Conservation (phyloP, 1,140 invertebrate genomes). For the Hylyphantes graminicola region DNA sequence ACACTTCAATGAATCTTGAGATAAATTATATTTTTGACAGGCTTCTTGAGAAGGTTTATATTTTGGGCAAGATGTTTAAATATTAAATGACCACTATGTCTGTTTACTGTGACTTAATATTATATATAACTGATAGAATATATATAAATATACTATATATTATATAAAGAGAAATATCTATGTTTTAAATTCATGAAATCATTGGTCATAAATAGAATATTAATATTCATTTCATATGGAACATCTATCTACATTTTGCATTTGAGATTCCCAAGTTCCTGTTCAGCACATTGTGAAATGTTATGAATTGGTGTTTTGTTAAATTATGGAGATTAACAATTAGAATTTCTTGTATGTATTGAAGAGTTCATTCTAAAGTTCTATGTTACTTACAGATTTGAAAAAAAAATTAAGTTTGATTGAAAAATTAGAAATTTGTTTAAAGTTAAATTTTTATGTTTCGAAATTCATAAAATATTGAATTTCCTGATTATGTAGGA, state of each 20-base stretch:
- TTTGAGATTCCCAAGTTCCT: conserved; percentile 44
- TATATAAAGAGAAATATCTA: conserved; percentile 39
- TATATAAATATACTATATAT: conserved; percentile 46
- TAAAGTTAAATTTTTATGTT: conserved; percentile 31
- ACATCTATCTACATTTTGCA: conserved; percentile 52
- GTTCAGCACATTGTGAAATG: conserved; percentile 40
- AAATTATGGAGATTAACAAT: conserved; percentile 17
- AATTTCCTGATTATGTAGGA: conserved; percentile 19
- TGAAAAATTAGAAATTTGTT: conserved; percentile 6
- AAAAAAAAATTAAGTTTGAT: conserved; percentile 13
- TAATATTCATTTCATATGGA: conserved; percentile 57
- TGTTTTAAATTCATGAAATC: conserved; percentile 51
- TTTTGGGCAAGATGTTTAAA: conserved; percentile 58
- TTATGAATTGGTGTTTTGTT: conserved; percentile 37
- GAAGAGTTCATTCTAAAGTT: too few species aligned
- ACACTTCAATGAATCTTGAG: conserved; percentile 43
- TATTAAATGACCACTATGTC: conserved; percentile 24
- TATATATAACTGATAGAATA: conserved; percentile 51
- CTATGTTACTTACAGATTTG: neutral
- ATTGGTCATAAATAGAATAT: conserved; percentile 46
- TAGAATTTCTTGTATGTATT: neutral
- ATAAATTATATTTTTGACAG: conserved; percentile 55
- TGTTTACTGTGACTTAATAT: conserved; percentile 44
- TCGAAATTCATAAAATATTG: conserved; percentile 30
- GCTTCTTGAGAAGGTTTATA: conserved; percentile 53